phyloP scores from a whole-genome alignment of 2,888 invertebrate species.

The Tupiocoris notatus region DNA sequence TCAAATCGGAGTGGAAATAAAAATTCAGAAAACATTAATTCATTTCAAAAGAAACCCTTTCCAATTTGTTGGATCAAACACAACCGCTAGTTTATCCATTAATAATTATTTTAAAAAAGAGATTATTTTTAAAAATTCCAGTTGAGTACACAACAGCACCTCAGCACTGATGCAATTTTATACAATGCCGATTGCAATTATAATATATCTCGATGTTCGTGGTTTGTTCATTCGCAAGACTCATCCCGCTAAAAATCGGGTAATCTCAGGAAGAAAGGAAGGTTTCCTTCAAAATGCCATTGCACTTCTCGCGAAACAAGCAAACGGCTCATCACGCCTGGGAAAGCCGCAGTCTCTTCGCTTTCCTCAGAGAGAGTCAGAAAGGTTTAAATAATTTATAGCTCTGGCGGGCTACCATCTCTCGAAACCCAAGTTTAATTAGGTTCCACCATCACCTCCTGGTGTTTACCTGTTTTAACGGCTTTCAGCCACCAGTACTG shows the following conservation, averaged over 20 bases:
- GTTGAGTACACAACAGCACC: no score
- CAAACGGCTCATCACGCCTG: background rate
- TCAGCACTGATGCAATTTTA: no score
- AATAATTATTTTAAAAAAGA: no score
- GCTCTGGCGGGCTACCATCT: conserved; percentile 30
- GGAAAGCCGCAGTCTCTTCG: background rate
- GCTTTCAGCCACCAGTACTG: conserved; percentile 9
- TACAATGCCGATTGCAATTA: no score
- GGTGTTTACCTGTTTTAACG: conserved; percentile 6
- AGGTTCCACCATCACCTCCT: conserved; percentile 20
- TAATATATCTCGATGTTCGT: no score
- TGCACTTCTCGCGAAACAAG: background rate
- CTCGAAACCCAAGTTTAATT: conserved; percentile 37
- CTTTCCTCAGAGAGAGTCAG: background rate
- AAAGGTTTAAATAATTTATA: conserved; percentile 30
- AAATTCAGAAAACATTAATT: no score
- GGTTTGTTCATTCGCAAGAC: background rate
- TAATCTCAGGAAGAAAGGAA: no score
- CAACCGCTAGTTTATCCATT: no score
- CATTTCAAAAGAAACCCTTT: no score
- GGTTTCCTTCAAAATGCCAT: background rate
- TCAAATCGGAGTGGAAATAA: no score
- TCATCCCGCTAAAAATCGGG: background rate
- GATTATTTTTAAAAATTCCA: no score
- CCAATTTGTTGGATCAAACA: no score